Evolutionary conservation across 2,113 vertebrate species (phyloP).

Genomic region (Chlamydotis undulata): DNA sequence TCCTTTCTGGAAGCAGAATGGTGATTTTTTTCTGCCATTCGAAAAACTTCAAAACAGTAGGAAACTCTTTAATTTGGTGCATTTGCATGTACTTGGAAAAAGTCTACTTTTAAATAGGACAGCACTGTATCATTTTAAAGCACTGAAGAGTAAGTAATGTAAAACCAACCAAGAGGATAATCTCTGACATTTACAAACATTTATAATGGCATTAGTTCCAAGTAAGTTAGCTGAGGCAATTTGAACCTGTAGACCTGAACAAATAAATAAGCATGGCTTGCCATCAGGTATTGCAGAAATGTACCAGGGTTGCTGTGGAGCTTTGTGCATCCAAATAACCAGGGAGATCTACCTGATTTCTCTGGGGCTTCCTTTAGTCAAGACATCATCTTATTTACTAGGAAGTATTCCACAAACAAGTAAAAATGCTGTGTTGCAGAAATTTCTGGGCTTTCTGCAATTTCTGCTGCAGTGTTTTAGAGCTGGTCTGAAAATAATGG

Average conservation of each 20-base stretch:
- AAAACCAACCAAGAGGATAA: constrained; percentile 43
- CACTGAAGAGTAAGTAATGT: constrained; percentile 20
- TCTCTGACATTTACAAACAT: constrained; percentile 61
- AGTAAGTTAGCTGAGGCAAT: constrained; percentile 42
- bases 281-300: constrained; percentile 1
- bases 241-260: constrained; percentile 38
- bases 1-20: background rate
- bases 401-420: background rate
- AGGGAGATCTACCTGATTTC: background rate
- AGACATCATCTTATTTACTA: background rate
- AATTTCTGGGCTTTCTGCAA: background rate
- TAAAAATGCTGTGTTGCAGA: background rate
- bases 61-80: background rate
- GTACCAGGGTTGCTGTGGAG: background rate
- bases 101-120: background rate
- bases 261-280: constrained; percentile 24
- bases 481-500: background rate
- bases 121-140: constrained; percentile 18
- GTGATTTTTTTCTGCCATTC: background rate
- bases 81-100: background rate
- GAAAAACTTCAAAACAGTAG: background rate
- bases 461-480: background rate
- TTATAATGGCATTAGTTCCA: constrained; percentile 54
- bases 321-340: background rate
- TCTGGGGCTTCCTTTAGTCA: background rate